Evolutionary conservation across 2,888 invertebrate genomes (phyloP).

Genomic region (Macroteleia sp.): DNA sequence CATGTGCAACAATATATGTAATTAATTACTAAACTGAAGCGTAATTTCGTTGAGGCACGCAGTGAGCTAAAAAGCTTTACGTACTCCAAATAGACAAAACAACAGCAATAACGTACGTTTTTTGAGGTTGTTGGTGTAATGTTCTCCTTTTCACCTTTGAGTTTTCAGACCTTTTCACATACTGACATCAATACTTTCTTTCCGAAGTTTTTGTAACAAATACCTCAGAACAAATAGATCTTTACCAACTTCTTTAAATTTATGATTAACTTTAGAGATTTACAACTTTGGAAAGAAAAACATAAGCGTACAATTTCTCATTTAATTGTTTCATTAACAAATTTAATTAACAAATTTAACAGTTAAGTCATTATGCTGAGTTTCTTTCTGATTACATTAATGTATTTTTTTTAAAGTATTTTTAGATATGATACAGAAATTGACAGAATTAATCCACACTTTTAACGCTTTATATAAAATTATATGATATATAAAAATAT

Average conservation of each 20-base stretch:
- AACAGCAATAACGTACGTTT: slow-evolving; percentile 44
- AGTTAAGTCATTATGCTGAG: too few relatives aligned
- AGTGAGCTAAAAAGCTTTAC: slow-evolving; percentile 44
- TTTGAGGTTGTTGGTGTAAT: slow-evolving; percentile 4
- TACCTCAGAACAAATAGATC: not conserved
- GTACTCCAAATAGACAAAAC: slow-evolving; percentile 45
- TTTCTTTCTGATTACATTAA: too few relatives aligned
- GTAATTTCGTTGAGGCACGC: slow-evolving; percentile 40
- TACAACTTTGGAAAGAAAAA: not conserved
- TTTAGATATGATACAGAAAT: too few relatives aligned
- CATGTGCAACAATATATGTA: slow-evolving; percentile 32
- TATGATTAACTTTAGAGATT: slow-evolving; percentile 38
- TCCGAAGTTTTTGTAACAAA: slow-evolving; percentile 25
- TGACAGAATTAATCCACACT: too few relatives aligned
- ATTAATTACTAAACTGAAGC: slow-evolving; percentile 51
- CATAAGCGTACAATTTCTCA: too few relatives aligned
- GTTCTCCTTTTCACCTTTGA: slow-evolving; percentile 41
- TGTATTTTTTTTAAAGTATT: too few relatives aligned
- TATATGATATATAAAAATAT: too few relatives aligned
- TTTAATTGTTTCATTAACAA: too few relatives aligned
- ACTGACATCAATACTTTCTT: slow-evolving; percentile 34
- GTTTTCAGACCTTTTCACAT: slow-evolving; percentile 34
- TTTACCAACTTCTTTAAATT: slow-evolving; percentile 12
- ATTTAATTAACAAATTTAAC: too few relatives aligned
- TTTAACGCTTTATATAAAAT: too few relatives aligned